Conservation (phyloP, 92 coral and sea anemone species). For the Blastomussa wellsi region DNA sequence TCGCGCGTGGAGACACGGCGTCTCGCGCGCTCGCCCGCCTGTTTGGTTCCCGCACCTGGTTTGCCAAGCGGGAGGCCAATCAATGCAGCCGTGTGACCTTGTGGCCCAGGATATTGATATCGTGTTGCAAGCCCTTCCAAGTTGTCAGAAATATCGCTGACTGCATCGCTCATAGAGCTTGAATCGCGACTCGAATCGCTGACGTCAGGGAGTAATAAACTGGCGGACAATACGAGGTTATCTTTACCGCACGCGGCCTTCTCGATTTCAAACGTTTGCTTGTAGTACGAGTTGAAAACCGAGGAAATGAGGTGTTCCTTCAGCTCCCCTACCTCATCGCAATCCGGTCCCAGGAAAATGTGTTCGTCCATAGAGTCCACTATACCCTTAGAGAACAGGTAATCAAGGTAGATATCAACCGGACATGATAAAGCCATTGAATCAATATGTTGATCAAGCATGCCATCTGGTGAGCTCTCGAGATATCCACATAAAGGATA, state of each 20-base stretch:
- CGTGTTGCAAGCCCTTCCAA: constrained; percentile 31
- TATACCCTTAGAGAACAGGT: constrained; percentile 82
- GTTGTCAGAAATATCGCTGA: constrained; percentile 37
- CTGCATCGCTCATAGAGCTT: constrained; percentile 61
- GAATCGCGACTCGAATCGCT: constrained; percentile 62
- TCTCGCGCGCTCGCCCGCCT: constrained; percentile 59
- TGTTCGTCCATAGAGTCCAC: constrained; percentile 84
- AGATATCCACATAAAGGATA: constrained; percentile 49
- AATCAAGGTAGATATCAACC: constrained; percentile 79
- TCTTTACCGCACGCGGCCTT: constrained; percentile 61
- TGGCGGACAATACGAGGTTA: constrained; percentile 80
- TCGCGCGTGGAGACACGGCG: constrained; percentile 83
- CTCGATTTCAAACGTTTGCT: constrained; percentile 65
- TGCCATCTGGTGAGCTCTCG: constrained; percentile 54
- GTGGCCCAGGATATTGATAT: constrained; percentile 30
- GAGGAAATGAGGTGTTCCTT: constrained; percentile 84
- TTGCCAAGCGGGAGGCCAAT: constrained; percentile 20
- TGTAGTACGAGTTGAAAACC: constrained; percentile 81
- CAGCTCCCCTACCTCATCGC: constrained; percentile 80
- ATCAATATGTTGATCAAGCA: constrained; percentile 66
- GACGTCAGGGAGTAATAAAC: constrained; percentile 63
- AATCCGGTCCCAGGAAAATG: constrained; percentile 57
- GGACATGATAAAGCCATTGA: constrained; percentile 78
- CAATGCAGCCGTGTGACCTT: constrained; percentile 32
- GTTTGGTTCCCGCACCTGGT: constrained; percentile 36